Percentiles rank a stretch among this genome's conserved stretches.
These are phyloP conservation scores for Anhinga anhinga DNA, from an alignment of 2,113 vertebrate species.

Conservation along the genomic window DNA sequence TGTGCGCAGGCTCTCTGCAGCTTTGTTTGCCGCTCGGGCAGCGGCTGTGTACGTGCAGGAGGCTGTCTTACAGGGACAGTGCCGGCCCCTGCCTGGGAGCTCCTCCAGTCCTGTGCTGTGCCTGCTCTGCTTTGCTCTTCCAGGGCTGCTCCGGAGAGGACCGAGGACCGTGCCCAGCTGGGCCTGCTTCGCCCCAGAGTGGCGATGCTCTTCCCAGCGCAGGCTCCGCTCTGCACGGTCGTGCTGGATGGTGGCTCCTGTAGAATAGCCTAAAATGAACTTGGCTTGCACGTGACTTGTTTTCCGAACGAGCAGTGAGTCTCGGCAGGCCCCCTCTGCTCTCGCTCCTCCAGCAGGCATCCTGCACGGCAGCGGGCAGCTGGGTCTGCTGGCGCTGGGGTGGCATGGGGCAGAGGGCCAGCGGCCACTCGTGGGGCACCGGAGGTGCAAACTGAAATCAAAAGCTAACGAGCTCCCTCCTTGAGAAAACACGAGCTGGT, in stretches of 20 bases:
- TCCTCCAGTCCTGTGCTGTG: not conserved
- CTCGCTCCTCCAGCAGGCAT: not conserved
- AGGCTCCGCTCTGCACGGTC: not conserved
- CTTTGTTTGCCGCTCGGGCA: conserved; percentile 55
- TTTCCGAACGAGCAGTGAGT: conserved; percentile 4
- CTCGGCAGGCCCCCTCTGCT: not conserved
- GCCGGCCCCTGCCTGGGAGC: conserved; percentile 26
- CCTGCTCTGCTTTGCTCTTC: not conserved
- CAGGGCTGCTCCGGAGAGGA: not conserved
- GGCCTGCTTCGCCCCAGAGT: not conserved
- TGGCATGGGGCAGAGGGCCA: not conserved
- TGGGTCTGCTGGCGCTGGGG: not conserved
- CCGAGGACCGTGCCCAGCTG: not conserved
- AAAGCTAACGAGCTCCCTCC: not conserved
- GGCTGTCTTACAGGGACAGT: conserved; percentile 37
- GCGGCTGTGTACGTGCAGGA: conserved; percentile 65
- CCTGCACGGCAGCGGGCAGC: not conserved
- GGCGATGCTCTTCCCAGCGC: not conserved
- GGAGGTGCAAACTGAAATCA: conserved; percentile 7
- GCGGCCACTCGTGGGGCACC: not conserved
- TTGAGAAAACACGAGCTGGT: not conserved
- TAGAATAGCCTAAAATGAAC: conserved; percentile 63
- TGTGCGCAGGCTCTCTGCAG: conserved; percentile 63
- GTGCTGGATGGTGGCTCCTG: not conserved
- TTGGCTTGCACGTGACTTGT: conserved; percentile 42